Evolutionary conservation across 1,140 invertebrate species (phyloP).

Genomic region (Mactra quadrangularis): DNA sequence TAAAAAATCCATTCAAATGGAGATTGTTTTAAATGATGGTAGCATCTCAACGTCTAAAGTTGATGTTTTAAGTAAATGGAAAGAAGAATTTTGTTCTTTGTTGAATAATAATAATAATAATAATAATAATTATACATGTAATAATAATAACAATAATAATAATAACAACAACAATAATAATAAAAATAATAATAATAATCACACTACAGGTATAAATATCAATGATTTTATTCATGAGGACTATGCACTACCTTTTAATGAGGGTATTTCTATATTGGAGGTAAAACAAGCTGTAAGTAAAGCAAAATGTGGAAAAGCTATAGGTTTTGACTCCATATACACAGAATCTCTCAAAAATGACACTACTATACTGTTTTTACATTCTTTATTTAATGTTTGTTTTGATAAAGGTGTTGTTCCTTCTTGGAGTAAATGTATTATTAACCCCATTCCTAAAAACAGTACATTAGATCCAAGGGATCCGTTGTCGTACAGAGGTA

Average conservation of each 20-base stretch:
- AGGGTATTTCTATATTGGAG: conserved; percentile 9
- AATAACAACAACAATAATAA: conserved; percentile 7
- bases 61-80: conserved; percentile 6
- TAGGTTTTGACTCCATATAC: neutral
- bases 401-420: conserved; percentile 1
- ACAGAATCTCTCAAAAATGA: neutral
- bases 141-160: neutral
- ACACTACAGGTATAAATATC: neutral
- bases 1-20: neutral
- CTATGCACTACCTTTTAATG: neutral
- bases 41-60: neutral
- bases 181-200: neutral
- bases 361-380: conserved; percentile 3
- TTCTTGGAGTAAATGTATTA: conserved; percentile 29
- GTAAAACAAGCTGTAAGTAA: conserved; percentile 1
- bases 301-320: neutral
- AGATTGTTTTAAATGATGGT: neutral
- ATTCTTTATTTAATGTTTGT: conserved; percentile 11
- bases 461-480: neutral
- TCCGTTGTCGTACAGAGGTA: conserved; percentile 40
- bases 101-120: neutral
- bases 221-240: neutral
- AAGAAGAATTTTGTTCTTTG: conserved; percentile 12
- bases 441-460: conserved; percentile 31
- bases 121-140: too few species aligned